Percentiles rank a stretch among this genome's conserved stretches.
phyloP scores from a whole-genome alignment of 1,140 invertebrate genomes.

The Papilio polyxenes region DNA sequence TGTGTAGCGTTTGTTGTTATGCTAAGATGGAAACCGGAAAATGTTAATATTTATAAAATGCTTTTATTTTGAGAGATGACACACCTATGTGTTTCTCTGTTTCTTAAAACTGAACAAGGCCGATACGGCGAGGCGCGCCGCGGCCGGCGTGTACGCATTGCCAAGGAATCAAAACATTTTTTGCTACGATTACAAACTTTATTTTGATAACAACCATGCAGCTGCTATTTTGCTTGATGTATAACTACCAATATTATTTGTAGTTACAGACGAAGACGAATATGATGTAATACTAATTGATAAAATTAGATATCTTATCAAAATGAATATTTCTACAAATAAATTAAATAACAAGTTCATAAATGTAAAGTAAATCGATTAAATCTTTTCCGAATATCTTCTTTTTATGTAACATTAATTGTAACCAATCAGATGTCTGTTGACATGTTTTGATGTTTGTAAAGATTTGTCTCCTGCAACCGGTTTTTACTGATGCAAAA shows the following conservation, averaged over 20 bases:
- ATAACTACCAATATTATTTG: not conserved
- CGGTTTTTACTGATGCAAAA: not conserved
- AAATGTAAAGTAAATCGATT: too few relatives aligned
- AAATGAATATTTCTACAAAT: too few relatives aligned
- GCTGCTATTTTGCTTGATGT: not conserved
- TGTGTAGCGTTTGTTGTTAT: not conserved
- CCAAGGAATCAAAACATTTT: slow-evolving; percentile 35
- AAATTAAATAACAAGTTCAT: too few relatives aligned
- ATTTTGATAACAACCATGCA: slow-evolving; percentile 25
- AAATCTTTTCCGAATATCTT: too few relatives aligned
- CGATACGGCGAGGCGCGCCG: slow-evolving; percentile 35
- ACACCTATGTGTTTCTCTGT: slow-evolving; percentile 47
- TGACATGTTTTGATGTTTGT: not conserved
- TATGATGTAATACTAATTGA: not conserved
- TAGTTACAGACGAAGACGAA: not conserved
- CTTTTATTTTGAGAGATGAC: slow-evolving; percentile 54
- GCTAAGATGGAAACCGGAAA: slow-evolving; percentile 32
- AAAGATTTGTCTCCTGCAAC: not conserved
- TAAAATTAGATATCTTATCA: not conserved
- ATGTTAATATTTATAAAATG: slow-evolving; percentile 45
- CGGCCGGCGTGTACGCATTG: slow-evolving; percentile 31
- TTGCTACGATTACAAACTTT: slow-evolving; percentile 22
- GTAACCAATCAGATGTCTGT: not conserved
- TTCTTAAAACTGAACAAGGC: slow-evolving; percentile 52
- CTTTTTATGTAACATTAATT: too few relatives aligned